phyloP scores from a whole-genome alignment of 1,140 invertebrate genomes.

The Drosophila hydei region DNA sequence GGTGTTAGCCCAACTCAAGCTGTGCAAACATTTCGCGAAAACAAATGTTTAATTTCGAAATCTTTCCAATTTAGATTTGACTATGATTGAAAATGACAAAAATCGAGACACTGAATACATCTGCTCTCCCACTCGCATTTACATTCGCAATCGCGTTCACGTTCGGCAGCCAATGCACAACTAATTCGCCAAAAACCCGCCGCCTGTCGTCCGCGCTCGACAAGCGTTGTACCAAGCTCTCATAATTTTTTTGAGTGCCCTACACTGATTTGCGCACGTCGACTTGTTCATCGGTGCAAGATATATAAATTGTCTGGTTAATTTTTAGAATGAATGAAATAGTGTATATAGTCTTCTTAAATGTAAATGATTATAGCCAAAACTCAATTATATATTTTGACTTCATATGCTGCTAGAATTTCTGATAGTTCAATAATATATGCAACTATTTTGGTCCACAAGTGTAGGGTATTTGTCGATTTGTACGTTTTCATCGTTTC shows the following conservation, averaged over 20 bases:
- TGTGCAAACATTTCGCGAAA: slow-evolving; percentile 30
- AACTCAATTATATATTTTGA: no score
- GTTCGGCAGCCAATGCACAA: slow-evolving; percentile 63
- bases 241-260: slow-evolving; percentile 45
- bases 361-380: no score
- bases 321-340: no score
- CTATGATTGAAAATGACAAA: slow-evolving; percentile 8
- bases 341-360: no score
- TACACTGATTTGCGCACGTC: slow-evolving; percentile 9
- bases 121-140: slow-evolving; percentile 34
- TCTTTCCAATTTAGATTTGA: slow-evolving; percentile 19
- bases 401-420: no score
- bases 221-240: slow-evolving; percentile 26
- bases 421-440: not conserved
- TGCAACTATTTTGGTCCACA: not conserved
- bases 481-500: not conserved
- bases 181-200: slow-evolving; percentile 59
- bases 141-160: slow-evolving; percentile 26
- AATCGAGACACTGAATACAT: slow-evolving; percentile 51
- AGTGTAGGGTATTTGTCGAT: slow-evolving; percentile 7
- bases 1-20: slow-evolving; percentile 16
- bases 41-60: slow-evolving; percentile 2
- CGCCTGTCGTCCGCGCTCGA: slow-evolving; percentile 53
- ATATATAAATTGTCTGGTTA: not conserved
- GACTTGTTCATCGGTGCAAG: not conserved